Base-by-base conservation (phyloP, 2,113 vertebrate species). In the Numida meleagris region DNA sequence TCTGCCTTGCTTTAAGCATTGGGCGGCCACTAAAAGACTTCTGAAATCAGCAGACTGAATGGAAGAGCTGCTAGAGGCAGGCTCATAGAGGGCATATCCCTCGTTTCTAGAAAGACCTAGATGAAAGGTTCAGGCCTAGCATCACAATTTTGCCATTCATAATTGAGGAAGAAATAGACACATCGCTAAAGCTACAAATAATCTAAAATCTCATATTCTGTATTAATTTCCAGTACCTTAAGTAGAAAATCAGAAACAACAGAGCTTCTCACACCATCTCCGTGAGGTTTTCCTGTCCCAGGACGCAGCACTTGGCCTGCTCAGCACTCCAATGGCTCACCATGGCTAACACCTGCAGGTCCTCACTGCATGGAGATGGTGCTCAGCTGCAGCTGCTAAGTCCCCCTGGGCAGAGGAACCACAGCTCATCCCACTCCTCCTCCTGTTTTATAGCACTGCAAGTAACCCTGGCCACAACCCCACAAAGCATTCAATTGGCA, bases 231-330 rank as follows among this genome's bases (percentile, higher is more conserved):
- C 9, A 2, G 33, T 34, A 62, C 4, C 11, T 82, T 46, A 72
- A 74, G 34, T 6, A 88, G 27, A 31, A 92, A 92, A 72, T 2
- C 25, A 72, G 17, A 63, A 77, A 68, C 6, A 8, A 86, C 55
- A 70, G 76, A 58, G 50, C 13, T 72, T 34, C 33, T 92, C 16
- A 20, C 4, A 2, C 10, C 4, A 2, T 5, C 17, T 72, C 45
- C 38, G n/a, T 6, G 7, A 16, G 0, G 3, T 19, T 55, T 24
- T 50, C 21, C 3, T 18, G 34, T 82, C 36, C n/a, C n/a, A 40
- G 61, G 33, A 34, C 45, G 11, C 33, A 74, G 12, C 1, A 1
- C 36, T 71, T 0, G 0, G 2, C 42, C 62, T 74, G n/a, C 33
- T 75, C 58, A 34, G 62, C 45, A n/a, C n/a, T n/a, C n/a, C n/a